Percentiles rank a stretch among this genome's conserved stretches.
These are phyloP conservation scores for Periophthalmus modestus DNA, from an alignment of 2,113 vertebrate species.

Conservation along the genomic window DNA sequence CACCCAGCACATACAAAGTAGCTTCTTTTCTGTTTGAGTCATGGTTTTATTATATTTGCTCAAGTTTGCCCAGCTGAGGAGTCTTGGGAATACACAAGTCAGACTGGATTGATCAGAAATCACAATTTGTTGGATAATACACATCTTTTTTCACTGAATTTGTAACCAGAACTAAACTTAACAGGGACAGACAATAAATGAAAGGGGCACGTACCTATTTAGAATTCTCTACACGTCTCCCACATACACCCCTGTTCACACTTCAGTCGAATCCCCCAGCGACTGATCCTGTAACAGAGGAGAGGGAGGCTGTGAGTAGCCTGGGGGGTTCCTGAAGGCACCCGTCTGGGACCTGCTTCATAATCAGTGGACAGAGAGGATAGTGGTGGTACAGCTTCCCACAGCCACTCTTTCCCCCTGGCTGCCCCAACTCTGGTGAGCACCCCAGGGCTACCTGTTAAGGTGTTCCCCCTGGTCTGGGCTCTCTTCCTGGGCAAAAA, in stretches of 20 bases:
- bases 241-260: slow-evolving; percentile 71
- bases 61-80: slow-evolving; percentile 24
- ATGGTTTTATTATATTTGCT: slow-evolving; percentile 38
- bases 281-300: slow-evolving; percentile 77
- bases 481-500: slow-evolving; percentile 74
- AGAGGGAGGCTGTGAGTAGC: slow-evolving; percentile 77
- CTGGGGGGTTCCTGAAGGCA: slow-evolving; percentile 78
- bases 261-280: slow-evolving; percentile 75
- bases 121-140: slow-evolving; percentile 16
- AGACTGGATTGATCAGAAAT: slow-evolving; percentile 50
- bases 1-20: slow-evolving; percentile 55
- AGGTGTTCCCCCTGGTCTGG: slow-evolving; percentile 71
- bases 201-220: slow-evolving; percentile 66
- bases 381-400: slow-evolving; percentile 69
- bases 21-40: slow-evolving; percentile 33
- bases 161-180: slow-evolving; percentile 59
- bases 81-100: slow-evolving; percentile 46
- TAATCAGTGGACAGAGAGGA: slow-evolving; percentile 80
- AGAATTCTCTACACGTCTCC: slow-evolving; percentile 68
- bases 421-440: slow-evolving; percentile 72
- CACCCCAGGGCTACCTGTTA: slow-evolving; percentile 78
- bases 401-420: slow-evolving; percentile 67
- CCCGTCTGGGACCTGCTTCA: slow-evolving; percentile 79
- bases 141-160: slow-evolving; percentile 37
- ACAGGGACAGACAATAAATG: slow-evolving; percentile 62